Percentiles rank a stretch among this genome's conserved stretches.
Conservation (phyloP, 2,888 invertebrate species). For the Clusia tigrina region DNA sequence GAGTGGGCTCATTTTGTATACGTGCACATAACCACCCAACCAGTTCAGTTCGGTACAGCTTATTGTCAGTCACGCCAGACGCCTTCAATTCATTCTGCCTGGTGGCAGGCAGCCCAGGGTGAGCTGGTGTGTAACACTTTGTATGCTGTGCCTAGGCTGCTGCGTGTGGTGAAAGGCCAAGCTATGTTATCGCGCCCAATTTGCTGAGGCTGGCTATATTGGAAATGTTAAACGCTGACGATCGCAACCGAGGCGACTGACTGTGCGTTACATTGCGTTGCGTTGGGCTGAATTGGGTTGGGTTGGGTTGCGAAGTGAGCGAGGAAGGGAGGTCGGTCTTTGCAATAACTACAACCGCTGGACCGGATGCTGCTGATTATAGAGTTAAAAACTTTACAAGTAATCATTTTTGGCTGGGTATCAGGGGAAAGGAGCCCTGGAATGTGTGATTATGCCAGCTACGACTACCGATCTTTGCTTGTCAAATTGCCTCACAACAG, state of each 20-base stretch:
- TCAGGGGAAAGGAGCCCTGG: too few relatives aligned
- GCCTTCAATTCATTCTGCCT: not conserved
- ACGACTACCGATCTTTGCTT: too few relatives aligned
- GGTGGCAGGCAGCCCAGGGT: not conserved
- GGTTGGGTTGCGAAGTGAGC: not conserved
- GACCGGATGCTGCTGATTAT: conserved; percentile 1
- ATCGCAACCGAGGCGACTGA: not conserved
- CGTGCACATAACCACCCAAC: not conserved
- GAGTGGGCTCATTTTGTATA: not conserved
- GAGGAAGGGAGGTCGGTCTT: not conserved
- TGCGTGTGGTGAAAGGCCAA: conserved; percentile 2
- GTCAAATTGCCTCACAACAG: too few relatives aligned
- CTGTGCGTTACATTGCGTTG: not conserved
- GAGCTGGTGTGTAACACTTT: not conserved
- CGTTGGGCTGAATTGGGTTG: not conserved
- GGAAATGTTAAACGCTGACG: not conserved
- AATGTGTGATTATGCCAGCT: too few relatives aligned
- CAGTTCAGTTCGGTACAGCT: not conserved
- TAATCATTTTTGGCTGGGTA: too few relatives aligned
- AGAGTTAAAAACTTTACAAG: too few relatives aligned
- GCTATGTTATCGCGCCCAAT: conserved; percentile 3
- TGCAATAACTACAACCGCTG: not conserved
- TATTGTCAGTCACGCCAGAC: not conserved
- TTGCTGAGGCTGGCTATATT: not conserved
- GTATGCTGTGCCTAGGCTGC: not conserved